Percentiles rank a stretch among this genome's conserved stretches.
Conservation (phyloP, 2,797 vertebrate species). For the Ciconia nigra region DNA sequence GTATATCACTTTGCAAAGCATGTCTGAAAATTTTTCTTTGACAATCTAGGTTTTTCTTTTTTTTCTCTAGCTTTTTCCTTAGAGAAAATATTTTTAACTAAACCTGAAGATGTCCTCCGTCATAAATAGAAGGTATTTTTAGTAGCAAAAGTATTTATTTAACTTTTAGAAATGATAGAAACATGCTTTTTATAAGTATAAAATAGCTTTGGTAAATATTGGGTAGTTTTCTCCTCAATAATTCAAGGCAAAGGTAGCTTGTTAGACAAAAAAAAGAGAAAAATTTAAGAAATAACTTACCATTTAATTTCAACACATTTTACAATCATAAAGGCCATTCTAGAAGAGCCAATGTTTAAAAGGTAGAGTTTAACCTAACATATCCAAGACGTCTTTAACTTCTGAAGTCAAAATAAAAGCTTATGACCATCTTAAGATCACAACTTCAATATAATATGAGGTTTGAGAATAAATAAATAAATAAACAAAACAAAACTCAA, state of each 20-base stretch:
- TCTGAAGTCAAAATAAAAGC: not conserved
- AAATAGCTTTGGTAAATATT: not conserved
- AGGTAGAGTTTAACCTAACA: not conserved
- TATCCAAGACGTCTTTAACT: not conserved
- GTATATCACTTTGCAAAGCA: not conserved
- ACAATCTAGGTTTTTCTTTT: not conserved
- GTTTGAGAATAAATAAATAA: not conserved
- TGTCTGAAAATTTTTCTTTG: not conserved
- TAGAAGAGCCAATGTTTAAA: not conserved
- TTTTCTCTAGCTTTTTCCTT: not conserved
- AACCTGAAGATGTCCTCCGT: not conserved
- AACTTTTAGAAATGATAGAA: not conserved
- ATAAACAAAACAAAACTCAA: not conserved
- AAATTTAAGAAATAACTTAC: not conserved
- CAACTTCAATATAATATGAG: not conserved
- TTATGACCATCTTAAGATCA: not conserved
- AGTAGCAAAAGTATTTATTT: not conserved
- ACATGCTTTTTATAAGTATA: not conserved
- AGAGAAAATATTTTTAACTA: not conserved
- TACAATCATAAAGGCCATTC: not conserved
- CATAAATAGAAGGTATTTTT: not conserved
- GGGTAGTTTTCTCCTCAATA: not conserved
- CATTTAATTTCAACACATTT: not conserved
- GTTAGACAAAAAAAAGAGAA: accelerated
- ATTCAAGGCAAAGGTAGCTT: not conserved